Evolutionary conservation across 2,113 vertebrate genomes (phyloP).

Genomic region (Protomyctophum bolini): DNA sequence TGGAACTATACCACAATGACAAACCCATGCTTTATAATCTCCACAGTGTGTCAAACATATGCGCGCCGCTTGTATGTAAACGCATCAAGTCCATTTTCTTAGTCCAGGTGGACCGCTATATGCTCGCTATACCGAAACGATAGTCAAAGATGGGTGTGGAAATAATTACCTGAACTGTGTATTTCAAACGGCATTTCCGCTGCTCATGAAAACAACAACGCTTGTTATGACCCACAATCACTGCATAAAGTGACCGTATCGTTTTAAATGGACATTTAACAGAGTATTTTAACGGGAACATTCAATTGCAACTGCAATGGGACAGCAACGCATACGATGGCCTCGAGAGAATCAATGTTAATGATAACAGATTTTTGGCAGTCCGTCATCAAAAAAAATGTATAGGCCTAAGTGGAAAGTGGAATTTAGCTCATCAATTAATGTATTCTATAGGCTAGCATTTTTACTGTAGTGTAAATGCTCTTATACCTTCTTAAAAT

Average conservation of each 20-base stretch:
- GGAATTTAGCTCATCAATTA: too few relatives aligned
- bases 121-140: constrained; percentile 34
- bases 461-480: too few relatives aligned
- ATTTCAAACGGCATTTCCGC: constrained; percentile 42
- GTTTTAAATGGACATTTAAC: constrained; percentile 11
- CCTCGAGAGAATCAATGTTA: constrained; percentile 19
- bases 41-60: constrained; percentile 67
- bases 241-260: constrained; percentile 1
- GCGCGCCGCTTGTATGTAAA: constrained; percentile 56
- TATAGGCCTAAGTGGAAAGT: too few relatives aligned
- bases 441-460: too few relatives aligned
- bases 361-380: constrained; percentile 13
- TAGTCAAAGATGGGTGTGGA: constrained; percentile 13
- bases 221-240: neutral
- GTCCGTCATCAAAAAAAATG: constrained; percentile 1
- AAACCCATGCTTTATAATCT: constrained; percentile 73
- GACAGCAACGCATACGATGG: neutral
- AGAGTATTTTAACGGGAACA: neutral
- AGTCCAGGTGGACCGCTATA: too few relatives aligned
- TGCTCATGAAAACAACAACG: neutral
- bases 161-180: constrained; percentile 39
- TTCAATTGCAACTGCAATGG: neutral
- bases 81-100: constrained; percentile 8
- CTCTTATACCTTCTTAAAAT: too few relatives aligned
- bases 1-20: constrained; percentile 70